These are phyloP conservation scores for Girardinus metallicus DNA, from an alignment of 2,797 vertebrate species.

Conservation along the genomic window DNA sequence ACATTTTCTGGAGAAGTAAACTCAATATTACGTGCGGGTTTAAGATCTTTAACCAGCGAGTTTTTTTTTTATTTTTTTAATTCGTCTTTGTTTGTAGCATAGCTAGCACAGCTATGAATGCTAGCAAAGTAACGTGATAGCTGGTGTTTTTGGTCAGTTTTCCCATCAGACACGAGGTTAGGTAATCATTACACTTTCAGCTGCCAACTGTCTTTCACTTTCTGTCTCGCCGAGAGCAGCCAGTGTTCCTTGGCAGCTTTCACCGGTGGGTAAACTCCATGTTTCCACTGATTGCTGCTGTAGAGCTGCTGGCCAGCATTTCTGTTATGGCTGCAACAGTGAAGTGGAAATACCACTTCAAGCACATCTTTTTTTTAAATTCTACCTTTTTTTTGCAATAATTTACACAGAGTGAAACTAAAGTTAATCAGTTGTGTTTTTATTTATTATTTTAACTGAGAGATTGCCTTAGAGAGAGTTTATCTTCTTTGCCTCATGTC, in stretches of 20 bases:
- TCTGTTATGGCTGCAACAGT: slow-evolving; percentile 41
- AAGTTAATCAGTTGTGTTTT: not conserved
- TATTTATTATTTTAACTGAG: not conserved
- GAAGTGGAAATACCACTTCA: slow-evolving; percentile 24
- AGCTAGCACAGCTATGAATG: not conserved
- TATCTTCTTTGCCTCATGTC: slow-evolving; percentile 2
- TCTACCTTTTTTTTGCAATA: not conserved
- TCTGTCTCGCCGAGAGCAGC: slow-evolving; percentile 17
- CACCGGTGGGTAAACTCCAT: slow-evolving; percentile 39
- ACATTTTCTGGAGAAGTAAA: not conserved
- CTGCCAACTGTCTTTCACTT: slow-evolving; percentile 12
- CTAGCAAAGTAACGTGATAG: not conserved
- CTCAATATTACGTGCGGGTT: not conserved
- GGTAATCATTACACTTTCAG: slow-evolving; percentile 28
- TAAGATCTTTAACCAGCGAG: not conserved
- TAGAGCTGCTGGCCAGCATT: slow-evolving; percentile 26
- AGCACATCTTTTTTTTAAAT: not conserved
- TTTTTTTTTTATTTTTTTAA: not conserved
- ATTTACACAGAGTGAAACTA: not conserved
- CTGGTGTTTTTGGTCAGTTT: slow-evolving; percentile 12
- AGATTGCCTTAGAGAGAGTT: not conserved
- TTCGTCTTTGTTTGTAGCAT: not conserved
- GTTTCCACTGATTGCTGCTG: slow-evolving; percentile 49
- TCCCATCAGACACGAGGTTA: slow-evolving; percentile 29
- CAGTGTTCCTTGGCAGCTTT: slow-evolving; percentile 41